These are phyloP conservation scores for Apamea epomidion DNA, from an alignment of 2,888 invertebrate genomes.

Conservation along the genomic window DNA sequence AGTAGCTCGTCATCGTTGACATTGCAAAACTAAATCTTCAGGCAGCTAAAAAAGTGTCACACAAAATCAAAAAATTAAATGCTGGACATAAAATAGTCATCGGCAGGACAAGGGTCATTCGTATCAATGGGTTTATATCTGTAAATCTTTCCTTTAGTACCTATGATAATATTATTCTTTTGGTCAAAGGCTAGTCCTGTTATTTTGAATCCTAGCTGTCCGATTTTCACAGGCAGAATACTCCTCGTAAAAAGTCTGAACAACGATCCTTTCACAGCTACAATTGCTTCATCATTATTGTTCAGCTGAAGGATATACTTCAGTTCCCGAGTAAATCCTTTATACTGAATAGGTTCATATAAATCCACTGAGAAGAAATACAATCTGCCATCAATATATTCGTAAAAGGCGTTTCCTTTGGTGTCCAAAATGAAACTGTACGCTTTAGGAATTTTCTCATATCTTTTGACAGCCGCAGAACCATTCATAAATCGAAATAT, in stretches of 20 bases:
- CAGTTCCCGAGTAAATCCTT: slow-evolving; percentile 85
- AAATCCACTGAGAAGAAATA: slow-evolving; percentile 83
- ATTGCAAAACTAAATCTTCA: not conserved
- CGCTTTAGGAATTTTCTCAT: slow-evolving; percentile 84
- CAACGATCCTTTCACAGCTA: slow-evolving; percentile 84
- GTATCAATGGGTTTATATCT: slow-evolving; percentile 83
- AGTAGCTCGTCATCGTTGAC: not conserved
- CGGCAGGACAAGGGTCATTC: slow-evolving; percentile 84
- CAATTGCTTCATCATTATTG: slow-evolving; percentile 83
- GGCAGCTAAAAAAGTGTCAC: slow-evolving; percentile 12
- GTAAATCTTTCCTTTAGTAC: slow-evolving; percentile 87
- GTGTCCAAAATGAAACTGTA: slow-evolving; percentile 84
- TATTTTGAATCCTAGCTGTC: slow-evolving; percentile 84
- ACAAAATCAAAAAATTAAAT: slow-evolving; percentile 70
- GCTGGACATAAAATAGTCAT: slow-evolving; percentile 86
- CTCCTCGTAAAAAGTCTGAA: slow-evolving; percentile 80
- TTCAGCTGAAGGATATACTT: slow-evolving; percentile 84
- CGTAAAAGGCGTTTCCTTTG: slow-evolving; percentile 85
- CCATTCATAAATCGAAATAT: slow-evolving; percentile 84
- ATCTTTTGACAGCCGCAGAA: slow-evolving; percentile 84
- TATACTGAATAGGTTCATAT: slow-evolving; percentile 86
- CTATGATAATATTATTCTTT: slow-evolving; percentile 84
- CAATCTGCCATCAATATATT: slow-evolving; percentile 84
- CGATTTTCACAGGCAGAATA: slow-evolving; percentile 83
- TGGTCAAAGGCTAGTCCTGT: slow-evolving; percentile 84